These are phyloP conservation scores for Atrina japonica DNA, from an alignment of 2,888 invertebrate genomes.

Conservation along the genomic window DNA sequence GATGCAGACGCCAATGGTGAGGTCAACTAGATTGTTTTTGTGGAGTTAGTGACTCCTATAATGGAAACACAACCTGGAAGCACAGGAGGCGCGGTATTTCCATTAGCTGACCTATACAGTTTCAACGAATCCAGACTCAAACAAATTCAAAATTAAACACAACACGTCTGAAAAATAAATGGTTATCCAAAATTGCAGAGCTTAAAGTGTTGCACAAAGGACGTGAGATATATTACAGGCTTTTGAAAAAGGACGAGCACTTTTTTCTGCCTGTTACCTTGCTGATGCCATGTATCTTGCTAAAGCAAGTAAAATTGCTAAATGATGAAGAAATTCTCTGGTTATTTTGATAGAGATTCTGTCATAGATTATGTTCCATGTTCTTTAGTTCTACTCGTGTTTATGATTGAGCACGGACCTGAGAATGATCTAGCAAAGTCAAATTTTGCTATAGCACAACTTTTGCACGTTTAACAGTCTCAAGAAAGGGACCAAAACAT, in stretches of 20 bases:
- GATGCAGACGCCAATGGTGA: background rate
- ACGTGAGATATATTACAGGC: constrained; percentile 50
- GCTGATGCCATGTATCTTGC: constrained; percentile 52
- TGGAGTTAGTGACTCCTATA: constrained; percentile 48
- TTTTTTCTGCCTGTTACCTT: constrained; percentile 40
- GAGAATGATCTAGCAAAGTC: no score
- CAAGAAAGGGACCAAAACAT: no score
- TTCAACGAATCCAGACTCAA: constrained; percentile 43
- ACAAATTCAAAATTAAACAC: constrained; percentile 40
- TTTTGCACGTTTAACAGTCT: no score
- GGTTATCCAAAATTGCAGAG: constrained; percentile 45
- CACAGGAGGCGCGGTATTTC: constrained; percentile 17
- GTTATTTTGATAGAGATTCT: no score
- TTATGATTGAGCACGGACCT: no score
- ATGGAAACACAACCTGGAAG: constrained; percentile 22
- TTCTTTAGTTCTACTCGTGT: no score
- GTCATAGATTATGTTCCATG: no score
- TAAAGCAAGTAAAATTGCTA: constrained; percentile 55
- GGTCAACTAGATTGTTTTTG: constrained; percentile 28
- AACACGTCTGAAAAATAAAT: constrained; percentile 34
- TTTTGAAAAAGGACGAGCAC: constrained; percentile 42
- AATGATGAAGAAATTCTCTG: no score
- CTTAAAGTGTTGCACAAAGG: constrained; percentile 49
- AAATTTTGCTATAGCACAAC: no score
- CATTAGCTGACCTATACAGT: constrained; percentile 48